Evolutionary conservation across 2,113 vertebrate genomes (phyloP).

Genomic region (Agapornis roseicollis): DNA sequence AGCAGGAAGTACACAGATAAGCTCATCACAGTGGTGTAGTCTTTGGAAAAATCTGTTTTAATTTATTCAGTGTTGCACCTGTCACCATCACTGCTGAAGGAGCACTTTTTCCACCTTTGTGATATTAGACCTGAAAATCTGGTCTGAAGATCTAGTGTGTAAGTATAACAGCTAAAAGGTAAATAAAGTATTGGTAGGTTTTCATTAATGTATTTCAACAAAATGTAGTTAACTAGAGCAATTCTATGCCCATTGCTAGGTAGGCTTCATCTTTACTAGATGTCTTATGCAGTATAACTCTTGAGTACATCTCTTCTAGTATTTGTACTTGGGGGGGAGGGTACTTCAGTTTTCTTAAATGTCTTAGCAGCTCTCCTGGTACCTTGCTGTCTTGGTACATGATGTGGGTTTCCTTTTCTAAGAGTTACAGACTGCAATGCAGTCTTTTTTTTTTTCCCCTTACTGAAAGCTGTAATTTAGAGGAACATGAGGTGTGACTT

Average conservation of each 20-base stretch:
- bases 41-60: background rate
- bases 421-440: background rate
- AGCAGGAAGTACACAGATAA: background rate
- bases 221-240: background rate
- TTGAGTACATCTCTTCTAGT: background rate
- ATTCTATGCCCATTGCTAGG: background rate
- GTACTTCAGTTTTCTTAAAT: background rate
- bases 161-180: background rate
- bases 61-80: background rate
- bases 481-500: background rate
- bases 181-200: background rate
- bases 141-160: background rate
- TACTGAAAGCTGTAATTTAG: background rate
- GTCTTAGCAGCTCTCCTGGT: background rate
- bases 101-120: background rate
- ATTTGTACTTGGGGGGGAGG: fast-evolving
- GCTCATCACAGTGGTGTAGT: background rate
- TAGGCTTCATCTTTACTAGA: background rate
- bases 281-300: background rate
- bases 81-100: background rate
- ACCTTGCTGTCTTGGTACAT: background rate
- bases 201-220: background rate
- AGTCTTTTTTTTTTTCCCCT: background rate
- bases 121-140: background rate
- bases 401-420: background rate